Conservation (phyloP, 2,797 vertebrate species). For the Malacoraja senta region DNA sequence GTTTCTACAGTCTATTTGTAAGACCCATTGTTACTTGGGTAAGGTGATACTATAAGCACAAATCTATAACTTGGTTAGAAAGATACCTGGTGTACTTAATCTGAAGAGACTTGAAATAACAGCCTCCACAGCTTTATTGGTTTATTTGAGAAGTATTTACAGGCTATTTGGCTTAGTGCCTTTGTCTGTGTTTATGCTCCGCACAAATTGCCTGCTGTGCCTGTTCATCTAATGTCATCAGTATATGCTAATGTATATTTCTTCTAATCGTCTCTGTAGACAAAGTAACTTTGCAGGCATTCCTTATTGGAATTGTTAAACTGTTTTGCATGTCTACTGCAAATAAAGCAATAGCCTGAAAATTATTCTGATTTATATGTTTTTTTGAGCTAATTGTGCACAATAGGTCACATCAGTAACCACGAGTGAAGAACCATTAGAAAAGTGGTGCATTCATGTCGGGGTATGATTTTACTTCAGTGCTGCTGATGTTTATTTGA, state of each 20-base stretch:
- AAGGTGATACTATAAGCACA: neutral
- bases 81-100: neutral
- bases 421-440: no score
- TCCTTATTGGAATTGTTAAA: no score
- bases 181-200: neutral
- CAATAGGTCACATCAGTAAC: no score
- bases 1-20: neutral
- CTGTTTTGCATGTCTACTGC: no score
- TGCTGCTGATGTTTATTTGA: no score
- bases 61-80: neutral
- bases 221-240: neutral
- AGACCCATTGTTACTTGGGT: neutral
- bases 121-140: neutral
- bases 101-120: neutral
- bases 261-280: neutral
- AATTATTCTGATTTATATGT: no score
- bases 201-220: neutral
- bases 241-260: neutral
- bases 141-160: neutral
- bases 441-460: no score
- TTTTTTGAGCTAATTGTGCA: no score
- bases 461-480: no score
- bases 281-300: no score
- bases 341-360: no score
- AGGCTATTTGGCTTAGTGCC: neutral